Base-by-base conservation (phyloP, 2,113 vertebrate species). In the Mungos mungo region DNA sequence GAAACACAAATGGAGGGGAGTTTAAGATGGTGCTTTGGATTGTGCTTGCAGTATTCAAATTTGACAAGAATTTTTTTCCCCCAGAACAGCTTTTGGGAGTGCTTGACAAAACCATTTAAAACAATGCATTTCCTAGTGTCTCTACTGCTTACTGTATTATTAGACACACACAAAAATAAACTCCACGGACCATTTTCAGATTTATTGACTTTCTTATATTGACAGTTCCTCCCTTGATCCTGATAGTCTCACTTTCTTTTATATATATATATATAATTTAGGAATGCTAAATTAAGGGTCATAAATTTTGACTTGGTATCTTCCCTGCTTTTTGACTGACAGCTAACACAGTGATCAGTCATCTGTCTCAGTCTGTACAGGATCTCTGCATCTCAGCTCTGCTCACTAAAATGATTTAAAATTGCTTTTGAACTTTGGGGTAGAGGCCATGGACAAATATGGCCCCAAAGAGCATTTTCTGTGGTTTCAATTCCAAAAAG, bases 351-450 rank as follows among this genome's bases (percentile, higher is more conserved):
- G 5, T 4, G 3, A 47, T 63, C 52, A 72, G 35, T 72, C 69
- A 65, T 92, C 69, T 80, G 18, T 82, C 80, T 92, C n/a, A 52
- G 41, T 33, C 25, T 29, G 11, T 47, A 21, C 27, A 41, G 45
- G 71, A 33, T 80, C 84, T 77, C 71, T 60, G 31, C 3, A 6
- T 25, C 65, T 92, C 66, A 89, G 27, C 50, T 89, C 38, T 54
- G 33, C 29, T 71, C 60, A 57, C 41, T 41, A 77, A 82, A 31
- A 16, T 72, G 68, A 83, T 83, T 92, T 90, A 87, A 96, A 96
- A 90, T 83, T 52, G 45, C 89, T 97, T 91, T 93, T 91, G 71
- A 88, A 91, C 47, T 91, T 88, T 9, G 14, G 41, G 52, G 60
- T 80, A 12, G 31, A 84, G 69, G 33, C 47, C 69, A 41, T 0